Evolutionary conservation across 2,797 vertebrate species (phyloP).

Genomic region (Tamandua tetradactyla): DNA sequence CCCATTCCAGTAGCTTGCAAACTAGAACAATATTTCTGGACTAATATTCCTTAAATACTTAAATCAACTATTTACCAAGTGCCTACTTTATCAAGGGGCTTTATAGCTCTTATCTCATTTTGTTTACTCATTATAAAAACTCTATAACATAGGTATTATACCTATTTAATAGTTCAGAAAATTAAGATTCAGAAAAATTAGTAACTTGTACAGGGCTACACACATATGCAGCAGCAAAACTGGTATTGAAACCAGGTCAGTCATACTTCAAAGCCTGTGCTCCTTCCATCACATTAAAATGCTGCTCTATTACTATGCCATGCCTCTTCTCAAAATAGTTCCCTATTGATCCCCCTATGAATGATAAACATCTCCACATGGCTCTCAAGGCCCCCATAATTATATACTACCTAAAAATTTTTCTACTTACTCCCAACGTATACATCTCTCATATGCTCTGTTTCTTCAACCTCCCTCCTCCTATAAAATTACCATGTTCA

Average conservation of each 20-base stretch:
- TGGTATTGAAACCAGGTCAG: not conserved
- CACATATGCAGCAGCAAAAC: slow-evolving; percentile 11
- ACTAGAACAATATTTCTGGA: too few relatives aligned
- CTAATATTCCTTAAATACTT: not conserved
- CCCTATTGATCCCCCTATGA: not conserved
- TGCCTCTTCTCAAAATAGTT: not conserved
- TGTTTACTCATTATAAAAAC: slow-evolving; percentile 44
- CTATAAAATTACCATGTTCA: not conserved
- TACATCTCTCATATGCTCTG: not conserved
- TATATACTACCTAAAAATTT: not conserved
- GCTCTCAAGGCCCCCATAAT: not conserved
- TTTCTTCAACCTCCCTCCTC: not conserved
- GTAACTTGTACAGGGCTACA: not conserved
- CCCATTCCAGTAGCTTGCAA: too few relatives aligned
- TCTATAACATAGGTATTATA: not conserved
- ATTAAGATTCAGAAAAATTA: slow-evolving; percentile 4
- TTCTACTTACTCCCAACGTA: not conserved
- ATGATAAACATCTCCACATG: not conserved
- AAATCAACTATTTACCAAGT: not conserved
- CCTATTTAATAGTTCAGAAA: slow-evolving; percentile 36
- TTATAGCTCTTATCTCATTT: not conserved
- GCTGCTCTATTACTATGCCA: not conserved
- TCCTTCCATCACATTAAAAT: not conserved
- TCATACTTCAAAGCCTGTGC: not conserved
- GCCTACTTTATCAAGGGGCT: not conserved